phyloP scores from a whole-genome alignment of 2,888 invertebrate genomes.

The Nemotelus nigrinus region DNA sequence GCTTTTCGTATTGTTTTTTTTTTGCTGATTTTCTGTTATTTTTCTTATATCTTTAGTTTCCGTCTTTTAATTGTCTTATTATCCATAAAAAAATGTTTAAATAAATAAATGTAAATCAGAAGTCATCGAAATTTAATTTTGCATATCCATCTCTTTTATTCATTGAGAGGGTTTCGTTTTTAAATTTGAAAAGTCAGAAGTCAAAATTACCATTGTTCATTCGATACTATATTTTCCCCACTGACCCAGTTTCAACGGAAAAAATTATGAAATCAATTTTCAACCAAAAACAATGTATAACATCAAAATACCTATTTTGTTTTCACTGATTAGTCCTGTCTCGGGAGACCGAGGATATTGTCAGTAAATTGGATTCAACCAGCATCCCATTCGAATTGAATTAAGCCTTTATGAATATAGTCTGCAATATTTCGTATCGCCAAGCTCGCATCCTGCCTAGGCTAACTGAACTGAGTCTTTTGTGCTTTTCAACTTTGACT shows the following conservation, averaged over 20 bases:
- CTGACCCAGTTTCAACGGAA: background rate
- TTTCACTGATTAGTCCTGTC: constrained; percentile 42
- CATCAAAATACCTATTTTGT: constrained; percentile 30
- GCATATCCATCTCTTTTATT: too few species aligned
- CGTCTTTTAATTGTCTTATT: too few species aligned
- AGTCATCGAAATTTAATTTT: too few species aligned
- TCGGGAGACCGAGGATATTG: constrained; percentile 36
- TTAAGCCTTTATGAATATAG: constrained; percentile 42
- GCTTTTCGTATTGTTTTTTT: too few species aligned
- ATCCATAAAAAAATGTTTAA: too few species aligned
- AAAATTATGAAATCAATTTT: constrained; percentile 22
- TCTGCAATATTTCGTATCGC: constrained; percentile 17
- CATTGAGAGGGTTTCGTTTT: too few species aligned
- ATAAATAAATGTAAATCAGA: too few species aligned
- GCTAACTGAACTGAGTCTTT: background rate
- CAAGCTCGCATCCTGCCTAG: constrained; percentile 5
- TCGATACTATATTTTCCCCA: background rate
- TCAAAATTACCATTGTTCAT: too few species aligned
- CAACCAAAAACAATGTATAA: constrained; percentile 32
- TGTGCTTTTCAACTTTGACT: constrained; percentile 14
- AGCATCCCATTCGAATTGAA: constrained; percentile 44
- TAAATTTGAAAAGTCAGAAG: too few species aligned
- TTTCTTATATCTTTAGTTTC: too few species aligned
- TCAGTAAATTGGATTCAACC: constrained; percentile 43
- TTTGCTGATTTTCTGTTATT: too few species aligned